phyloP scores from a whole-genome alignment of 2,113 vertebrate genomes.

The Benitochromis conjunctus region DNA sequence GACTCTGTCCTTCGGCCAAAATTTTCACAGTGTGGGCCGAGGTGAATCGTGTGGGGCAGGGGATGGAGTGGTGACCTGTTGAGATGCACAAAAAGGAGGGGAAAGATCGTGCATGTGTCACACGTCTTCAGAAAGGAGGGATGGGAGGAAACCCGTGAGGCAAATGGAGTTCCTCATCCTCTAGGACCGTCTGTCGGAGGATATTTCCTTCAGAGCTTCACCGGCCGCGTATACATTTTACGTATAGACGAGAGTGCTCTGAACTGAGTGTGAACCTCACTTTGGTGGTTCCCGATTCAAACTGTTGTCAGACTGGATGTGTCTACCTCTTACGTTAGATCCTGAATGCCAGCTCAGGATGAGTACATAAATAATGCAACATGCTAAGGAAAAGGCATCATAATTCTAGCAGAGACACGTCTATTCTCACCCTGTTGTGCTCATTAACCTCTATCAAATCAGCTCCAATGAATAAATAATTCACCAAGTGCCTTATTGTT shows the following conservation, averaged over 20 bases:
- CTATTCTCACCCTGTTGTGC: constrained; percentile 17
- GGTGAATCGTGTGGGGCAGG: background rate
- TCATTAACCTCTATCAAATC: constrained; percentile 45
- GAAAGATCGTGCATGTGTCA: constrained; percentile 11
- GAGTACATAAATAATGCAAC: constrained; percentile 40
- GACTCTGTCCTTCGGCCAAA: background rate
- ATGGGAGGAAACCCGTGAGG: background rate
- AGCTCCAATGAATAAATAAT: constrained; percentile 33
- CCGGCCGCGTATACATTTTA: constrained; percentile 25
- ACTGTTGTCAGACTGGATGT: background rate
- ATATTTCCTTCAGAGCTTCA: constrained; percentile 10
- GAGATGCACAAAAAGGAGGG: background rate
- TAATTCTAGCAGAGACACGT: constrained; percentile 11
- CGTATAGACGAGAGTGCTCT: constrained; percentile 22
- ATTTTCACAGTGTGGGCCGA: background rate
- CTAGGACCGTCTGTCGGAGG: constrained; percentile 15
- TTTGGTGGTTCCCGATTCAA: background rate
- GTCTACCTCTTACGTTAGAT: constrained; percentile 11
- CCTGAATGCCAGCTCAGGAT: background rate
- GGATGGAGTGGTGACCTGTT: constrained; percentile 10
- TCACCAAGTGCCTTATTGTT: constrained; percentile 53
- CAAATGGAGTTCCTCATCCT: constrained; percentile 52
- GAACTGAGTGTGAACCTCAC: constrained; percentile 53
- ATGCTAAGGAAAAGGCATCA: background rate
- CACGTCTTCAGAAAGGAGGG: background rate